Base-by-base conservation (phyloP, 2,113 vertebrate species). In the Triplophysa dalaica region DNA sequence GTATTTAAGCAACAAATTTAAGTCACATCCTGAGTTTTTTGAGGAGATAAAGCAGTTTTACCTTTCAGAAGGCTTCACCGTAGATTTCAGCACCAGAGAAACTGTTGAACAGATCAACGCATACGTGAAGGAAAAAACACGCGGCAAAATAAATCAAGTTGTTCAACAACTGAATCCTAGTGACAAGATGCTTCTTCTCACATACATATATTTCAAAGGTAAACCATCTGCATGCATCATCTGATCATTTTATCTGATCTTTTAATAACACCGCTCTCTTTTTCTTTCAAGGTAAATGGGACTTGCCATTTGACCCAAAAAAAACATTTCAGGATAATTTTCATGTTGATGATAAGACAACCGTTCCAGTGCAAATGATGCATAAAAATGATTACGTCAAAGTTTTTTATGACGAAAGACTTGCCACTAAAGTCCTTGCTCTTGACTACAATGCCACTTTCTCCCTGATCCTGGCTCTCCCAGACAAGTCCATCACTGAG, bases 331-430 rank as follows among this genome's bases (percentile, higher is more conserved):
- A 84, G 8, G 83, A 82, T 11, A 3, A 22, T 0, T 94, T 94
- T 79, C 65, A 29, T 3, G 87, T 92, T 33, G 85, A 89, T 48
- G 68, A 86, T 24, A 78, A 88, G 38, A 87, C 79, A n/a, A 80
- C 86, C 81, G 92, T 94, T 83, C 62, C 66, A 74, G 91, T 94
- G 33, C 83, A 91, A 82, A 94, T 94, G 93, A 93, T 94, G 92
- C 75, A 79, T 9, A 63, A 68, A 50, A 70, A 86, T 41, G 0
- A 72, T 0, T 0, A 0, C 0, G 78, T 92, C 80, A 4, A 84
- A 1, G 19, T 24, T 48, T 92, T 91, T 77, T 82, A 93, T 6
- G 95, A 96, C 83, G 77, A 85, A 17, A 75, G 88, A 1, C 78
- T 93, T 1, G 91, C 91, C 24, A 94, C 93, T 70, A 33, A 50